Evolutionary conservation across 2,888 invertebrate species (phyloP).

Genomic region (Stramonita haemastoma): DNA sequence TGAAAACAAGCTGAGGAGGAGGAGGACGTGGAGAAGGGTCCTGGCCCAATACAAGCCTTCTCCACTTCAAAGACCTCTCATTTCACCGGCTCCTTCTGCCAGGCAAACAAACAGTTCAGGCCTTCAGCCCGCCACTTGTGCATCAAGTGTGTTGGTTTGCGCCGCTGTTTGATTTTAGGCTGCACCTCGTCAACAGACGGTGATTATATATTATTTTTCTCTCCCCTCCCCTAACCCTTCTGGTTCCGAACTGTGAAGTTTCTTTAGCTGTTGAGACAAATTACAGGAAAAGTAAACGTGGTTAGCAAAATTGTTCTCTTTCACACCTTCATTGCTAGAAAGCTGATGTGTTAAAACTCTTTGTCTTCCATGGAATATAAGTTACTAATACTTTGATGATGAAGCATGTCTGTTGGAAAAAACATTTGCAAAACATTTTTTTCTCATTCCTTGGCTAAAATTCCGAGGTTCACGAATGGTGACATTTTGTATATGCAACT

Average conservation of each 20-base stretch:
- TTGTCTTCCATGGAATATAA: no score
- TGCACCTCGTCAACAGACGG: not conserved
- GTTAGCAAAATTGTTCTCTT: not conserved
- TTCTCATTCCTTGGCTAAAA: no score
- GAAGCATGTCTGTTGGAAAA: no score
- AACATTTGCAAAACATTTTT: no score
- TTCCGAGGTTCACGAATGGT: no score
- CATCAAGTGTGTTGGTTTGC: not conserved
- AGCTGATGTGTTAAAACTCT: no score
- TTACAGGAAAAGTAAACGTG: not conserved
- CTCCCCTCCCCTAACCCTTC: not conserved
- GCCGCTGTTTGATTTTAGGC: not conserved
- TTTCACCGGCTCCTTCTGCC: slow-evolving; percentile 11
- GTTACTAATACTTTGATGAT: no score
- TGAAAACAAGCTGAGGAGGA: not conserved
- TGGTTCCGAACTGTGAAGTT: not conserved
- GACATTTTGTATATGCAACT: no score
- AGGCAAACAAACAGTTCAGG: slow-evolving; percentile 5
- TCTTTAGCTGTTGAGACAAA: not conserved
- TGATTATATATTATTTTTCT: not conserved
- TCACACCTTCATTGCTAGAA: not conserved
- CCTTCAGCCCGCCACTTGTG: not conserved
- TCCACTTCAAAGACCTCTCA: slow-evolving; percentile 13
- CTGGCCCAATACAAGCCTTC: not conserved
- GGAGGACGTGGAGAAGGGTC: not conserved